Evolutionary conservation across 2,797 vertebrate species (phyloP), one percentile per base, ranked within the genome.

Genomic region (Numenius phaeopus): DNA sequence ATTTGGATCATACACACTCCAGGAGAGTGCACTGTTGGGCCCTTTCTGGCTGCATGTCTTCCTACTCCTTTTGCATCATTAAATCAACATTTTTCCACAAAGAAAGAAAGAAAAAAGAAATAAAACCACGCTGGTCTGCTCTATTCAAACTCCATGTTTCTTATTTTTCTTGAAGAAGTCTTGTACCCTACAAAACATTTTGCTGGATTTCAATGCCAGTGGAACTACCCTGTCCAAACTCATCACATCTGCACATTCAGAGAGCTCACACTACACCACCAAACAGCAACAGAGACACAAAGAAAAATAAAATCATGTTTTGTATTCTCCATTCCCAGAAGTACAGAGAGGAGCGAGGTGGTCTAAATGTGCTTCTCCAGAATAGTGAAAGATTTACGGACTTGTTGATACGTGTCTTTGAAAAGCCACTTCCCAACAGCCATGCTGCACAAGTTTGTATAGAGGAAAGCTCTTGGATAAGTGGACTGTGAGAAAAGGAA

Each of bases 21-120:
- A 77, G 40, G 55, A 67, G 11, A 83, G 32, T 1, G 2, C 2
- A 4, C 6, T 30, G 21, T 27, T 4, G 0, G 5, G 20, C 29
- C 19, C 18, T 32, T 85, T 71, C 40, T 58, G 32, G 37, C 37
- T 50, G 23, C 17, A 30, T 14, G 9, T 49, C 29, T 32, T 22
- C 23, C 23, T 59, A 73, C 44, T 80, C 40, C 20, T 89, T 78
- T 14, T 59, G 69, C 27, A 40, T 42, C 62, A 73, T 6, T 42
- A 65, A 87, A 93, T 65, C 32, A 72, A 39, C 29, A 82, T 52
- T 73, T 49, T 69, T 58, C 42, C 67, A 78, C 10, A 44, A n/a
- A 75, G 22, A 30, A 34, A 62, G 5, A 24, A 26, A 34, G 21
- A 42, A 87, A 61, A 44, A 26, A 58, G 4, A 55, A 73, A 67